Percentiles rank a stretch among this genome's conserved stretches.
Conservation (phyloP, 1,140 invertebrate genomes). For the Oreohelix idahoensis region DNA sequence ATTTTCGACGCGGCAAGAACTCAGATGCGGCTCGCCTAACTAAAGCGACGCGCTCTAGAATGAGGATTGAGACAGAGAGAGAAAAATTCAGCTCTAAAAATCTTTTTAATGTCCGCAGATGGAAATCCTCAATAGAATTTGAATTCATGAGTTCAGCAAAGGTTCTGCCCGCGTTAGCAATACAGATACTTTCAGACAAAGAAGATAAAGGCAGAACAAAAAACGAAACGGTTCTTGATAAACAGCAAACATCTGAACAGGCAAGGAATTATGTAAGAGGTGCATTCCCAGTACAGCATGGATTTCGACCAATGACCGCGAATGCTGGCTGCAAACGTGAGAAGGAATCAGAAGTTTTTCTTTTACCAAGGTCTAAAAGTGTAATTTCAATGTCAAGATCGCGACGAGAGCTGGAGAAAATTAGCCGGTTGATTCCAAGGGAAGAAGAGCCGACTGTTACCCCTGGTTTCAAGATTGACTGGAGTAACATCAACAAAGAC, state of each 20-base stretch:
- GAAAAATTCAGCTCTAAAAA: slow-evolving; percentile 29
- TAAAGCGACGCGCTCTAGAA: neutral
- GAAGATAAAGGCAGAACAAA: neutral
- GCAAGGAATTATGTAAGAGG: neutral
- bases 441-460: neutral
- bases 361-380: neutral
- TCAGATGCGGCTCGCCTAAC: neutral
- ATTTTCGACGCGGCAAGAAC: neutral
- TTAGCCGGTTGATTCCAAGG: neutral
- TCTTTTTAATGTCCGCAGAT: neutral
- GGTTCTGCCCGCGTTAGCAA: no score
- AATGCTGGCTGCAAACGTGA: neutral
- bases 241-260: neutral
- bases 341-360: neutral
- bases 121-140: neutral
- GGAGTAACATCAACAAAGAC: neutral
- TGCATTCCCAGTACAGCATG: neutral
- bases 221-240: neutral
- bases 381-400: slow-evolving; percentile 27
- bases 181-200: neutral
- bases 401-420: slow-evolving; percentile 5
- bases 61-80: neutral
- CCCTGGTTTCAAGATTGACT: neutral
- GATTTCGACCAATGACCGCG: neutral
- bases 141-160: neutral